Evolutionary conservation across 2,888 invertebrate genomes (phyloP), one percentile per base, ranked within the genome.

Genomic region (Scaptomyza polygonia): DNA sequence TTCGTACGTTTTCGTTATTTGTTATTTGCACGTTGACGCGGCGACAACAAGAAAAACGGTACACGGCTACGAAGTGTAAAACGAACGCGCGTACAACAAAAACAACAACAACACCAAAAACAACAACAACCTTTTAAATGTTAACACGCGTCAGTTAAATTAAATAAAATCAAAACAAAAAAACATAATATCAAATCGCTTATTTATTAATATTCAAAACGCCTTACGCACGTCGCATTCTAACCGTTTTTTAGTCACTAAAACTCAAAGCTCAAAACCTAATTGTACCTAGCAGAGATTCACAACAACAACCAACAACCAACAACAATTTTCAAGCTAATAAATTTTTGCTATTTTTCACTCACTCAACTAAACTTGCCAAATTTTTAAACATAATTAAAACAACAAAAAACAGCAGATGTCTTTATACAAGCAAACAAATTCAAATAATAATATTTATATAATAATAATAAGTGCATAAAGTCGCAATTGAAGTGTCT

Each of bases 21-120:
- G 90, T 89, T 89, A 88, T 89, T 89, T 81, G 90, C 89, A 90
- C 88, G 90, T 87, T 90, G 90, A 89, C 90, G 89, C 80, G 80
- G 83, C 88, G 89, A 88, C 81, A 87, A 82, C 80, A 79, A 80
- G 85, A 71, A 80, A 79, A 80, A 79, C 86, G 89, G 64, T 65
- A 72, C 63, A 69, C 74, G 74, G 78, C 8, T 47, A 61, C 56
- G 61, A 73, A 73, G 78, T 73, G 78, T 62, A 49, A 49, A 63
- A 54, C 45, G 42, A 75, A 57, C 72, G 62, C 79, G 77, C 77
- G 77, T 76, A 66, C 72, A 80, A 68, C 68, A 64, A 55, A 51
- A 72, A 68, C 61, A 70, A 48, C 49, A 72, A 65, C 59, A 72
- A 61, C 49, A 5, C 25, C 5, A 65, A 34, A 42, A 47, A 47